Base-by-base conservation (phyloP, 2,888 invertebrate species). In the Apodemia zela region DNA sequence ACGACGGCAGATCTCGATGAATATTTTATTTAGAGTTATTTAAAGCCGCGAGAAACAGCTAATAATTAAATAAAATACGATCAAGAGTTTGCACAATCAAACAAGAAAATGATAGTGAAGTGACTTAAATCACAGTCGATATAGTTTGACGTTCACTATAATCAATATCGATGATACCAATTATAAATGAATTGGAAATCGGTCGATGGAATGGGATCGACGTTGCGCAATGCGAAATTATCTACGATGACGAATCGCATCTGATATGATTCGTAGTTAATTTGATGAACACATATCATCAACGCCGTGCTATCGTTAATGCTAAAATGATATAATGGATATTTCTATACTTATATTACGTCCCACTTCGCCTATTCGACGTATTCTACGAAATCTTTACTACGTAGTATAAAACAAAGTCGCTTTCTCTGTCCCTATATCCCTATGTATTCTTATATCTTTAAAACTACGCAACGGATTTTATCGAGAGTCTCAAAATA, bases 101-200 rank as follows among this genome's bases (percentile, higher is more conserved):
- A 51, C 13, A 51, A 51, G 51, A 51, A 3, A 51, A 51, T 18
- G 51, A 51, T 51, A 21, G 51, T 51, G 21, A 25, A 51, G 21
- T 51, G 51, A 51, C 10, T 13, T 21, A 51, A 51, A 51, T 51
- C 51, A 51, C 51, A 21, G 51, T 51, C 21, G 18, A 21, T 11
- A 51, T 21, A 51, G 51, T 21, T 69, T 68, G 69, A 70, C 65
- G 66, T 69, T 70, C 70, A 64, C 64, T 74, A 78, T 81, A 78
- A 76, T 77, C 80, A 77, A 77, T 78, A 78, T 79, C 76, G 78
- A 76, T 79, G 76, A 70, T 72, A 65, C 64, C 74, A 75, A 77
- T 79, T 76, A 77, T 77, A 79, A 79, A 80, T 79, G 82, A 79
- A 84, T 81, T 83, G 82, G 83, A 85, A 85, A 85, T 84, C 81